Evolutionary conservation across 2,113 vertebrate genomes (phyloP), one percentile per base, ranked within the genome.

Genomic region (Uropsilus gracilis): DNA sequence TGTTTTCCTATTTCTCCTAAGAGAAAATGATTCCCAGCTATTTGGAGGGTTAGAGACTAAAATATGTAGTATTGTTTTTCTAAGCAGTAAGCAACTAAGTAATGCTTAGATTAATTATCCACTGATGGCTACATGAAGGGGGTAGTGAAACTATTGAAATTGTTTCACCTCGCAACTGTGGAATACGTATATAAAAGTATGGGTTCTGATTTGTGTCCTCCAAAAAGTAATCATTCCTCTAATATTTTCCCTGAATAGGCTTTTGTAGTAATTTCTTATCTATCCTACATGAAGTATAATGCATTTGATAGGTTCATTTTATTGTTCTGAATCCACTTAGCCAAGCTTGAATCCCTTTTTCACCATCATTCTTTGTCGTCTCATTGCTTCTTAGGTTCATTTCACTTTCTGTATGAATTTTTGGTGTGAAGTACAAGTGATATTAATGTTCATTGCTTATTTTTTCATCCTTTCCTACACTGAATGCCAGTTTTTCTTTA

Each of bases 231-330:
- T 53, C 55, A 30, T 85, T 94, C 46, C 17, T 92, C 2, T 76
- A 73, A 68, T 92, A 84, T 78, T 95, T 80, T 93, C 57, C 26
- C n/a, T 64, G 30, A 94, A 69, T 6, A 92, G 59, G 20, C 42
- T 75, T 84, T 90, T 81, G 37, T 92, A 48, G 48, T 46, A n/a
- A 71, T 83, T 80, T 86, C 48, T 69, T 78, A 9, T 78, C 46
- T 20, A 72, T 72, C 39, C 44, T 91, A 66, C 9, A 46, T 81
- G 59, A 28, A 86, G 30, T 50, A 71, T 84, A 72, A 68, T 66
- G 46, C 57, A 16, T 6, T 90, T 66, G 37, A 68, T 24, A 83
- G 46, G 8, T 34, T 94, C 9, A 26, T 20, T 75, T 84, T 8
- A 34, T 75, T 90, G 26, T 63, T 92, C 46, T 75, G 8, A 95